phyloP scores from a whole-genome alignment of 2,797 vertebrate genomes.

The Pangasius sanitwongsei region DNA sequence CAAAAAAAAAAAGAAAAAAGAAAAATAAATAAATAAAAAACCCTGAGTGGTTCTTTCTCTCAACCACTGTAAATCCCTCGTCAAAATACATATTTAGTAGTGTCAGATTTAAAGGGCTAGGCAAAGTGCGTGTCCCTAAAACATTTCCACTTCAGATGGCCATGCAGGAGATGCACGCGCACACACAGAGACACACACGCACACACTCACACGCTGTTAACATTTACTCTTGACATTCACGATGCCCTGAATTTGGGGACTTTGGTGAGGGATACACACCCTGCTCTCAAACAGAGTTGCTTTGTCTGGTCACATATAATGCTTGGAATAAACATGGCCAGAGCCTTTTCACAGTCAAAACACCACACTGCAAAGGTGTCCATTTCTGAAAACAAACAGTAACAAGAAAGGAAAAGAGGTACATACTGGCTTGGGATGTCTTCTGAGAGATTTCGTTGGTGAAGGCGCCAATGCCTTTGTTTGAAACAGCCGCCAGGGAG shows the following conservation, averaged over 20 bases:
- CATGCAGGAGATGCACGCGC: not conserved
- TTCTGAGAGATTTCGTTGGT: conserved; percentile 91
- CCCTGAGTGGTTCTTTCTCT: not conserved
- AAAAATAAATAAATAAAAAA: not conserved
- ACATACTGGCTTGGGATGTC: conserved; percentile 99
- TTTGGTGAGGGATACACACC: not conserved
- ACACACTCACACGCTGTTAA: conserved; percentile 14
- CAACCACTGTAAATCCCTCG: conserved; percentile 1
- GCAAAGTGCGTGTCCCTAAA: conserved; percentile 38
- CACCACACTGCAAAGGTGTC: conserved; percentile 46
- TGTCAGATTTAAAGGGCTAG: not conserved
- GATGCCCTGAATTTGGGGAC: conserved; percentile 7
- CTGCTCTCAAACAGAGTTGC: not conserved
- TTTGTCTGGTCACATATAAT: conserved; percentile 7
- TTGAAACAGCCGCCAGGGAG: conserved; percentile 92
- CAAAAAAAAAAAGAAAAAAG: conserved; percentile 10
- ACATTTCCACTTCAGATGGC: conserved; percentile 4
- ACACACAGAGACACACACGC: not conserved
- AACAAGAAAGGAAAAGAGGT: conserved; percentile 63
- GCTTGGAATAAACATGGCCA: conserved; percentile 12
- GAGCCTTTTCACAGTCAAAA: conserved; percentile 32
- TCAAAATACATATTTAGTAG: conserved; percentile 9
- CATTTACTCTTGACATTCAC: conserved; percentile 48
- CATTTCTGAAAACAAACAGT: conserved; percentile 44
- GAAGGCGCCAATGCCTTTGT: conserved; percentile 93